Evolutionary conservation across 2,113 vertebrate species (phyloP).

Genomic region (Tupaia chinensis): DNA sequence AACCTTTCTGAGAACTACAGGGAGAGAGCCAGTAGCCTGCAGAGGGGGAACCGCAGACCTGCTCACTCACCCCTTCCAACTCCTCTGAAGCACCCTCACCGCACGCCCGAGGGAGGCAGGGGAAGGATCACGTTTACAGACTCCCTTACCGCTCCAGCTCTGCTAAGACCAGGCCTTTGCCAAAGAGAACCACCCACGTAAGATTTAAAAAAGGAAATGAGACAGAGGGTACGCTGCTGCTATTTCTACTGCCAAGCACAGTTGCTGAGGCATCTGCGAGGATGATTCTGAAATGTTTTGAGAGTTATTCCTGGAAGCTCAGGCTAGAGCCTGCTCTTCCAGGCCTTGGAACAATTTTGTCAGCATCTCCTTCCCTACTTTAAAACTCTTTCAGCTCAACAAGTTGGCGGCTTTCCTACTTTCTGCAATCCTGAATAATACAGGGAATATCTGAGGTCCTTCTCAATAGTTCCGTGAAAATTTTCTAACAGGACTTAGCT

Average conservation of each 20-base stretch:
- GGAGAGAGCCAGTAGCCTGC: too few relatives aligned
- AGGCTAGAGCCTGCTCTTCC: neutral
- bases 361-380: slow-evolving; percentile 12
- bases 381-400: neutral
- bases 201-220: slow-evolving; percentile 47
- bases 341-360: slow-evolving; percentile 5
- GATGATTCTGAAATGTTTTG: slow-evolving; percentile 23
- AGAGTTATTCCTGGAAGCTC: slow-evolving; percentile 46
- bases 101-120: too few relatives aligned
- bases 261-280: neutral
- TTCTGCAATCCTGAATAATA: neutral
- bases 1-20: neutral
- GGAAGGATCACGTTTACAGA: neutral
- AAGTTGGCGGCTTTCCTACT: neutral
- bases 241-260: slow-evolving; percentile 23
- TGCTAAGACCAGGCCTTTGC: neutral
- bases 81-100: rapidly evolving
- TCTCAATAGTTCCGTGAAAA: neutral
- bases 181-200: slow-evolving; percentile 5
- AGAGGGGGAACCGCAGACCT: rapidly evolving
- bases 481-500: neutral
- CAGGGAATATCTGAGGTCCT: neutral
- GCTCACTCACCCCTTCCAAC: neutral
- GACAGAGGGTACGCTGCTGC: neutral
- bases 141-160: neutral